Conservation (phyloP, 2,797 vertebrate genomes). For the Pseudochirops corinnae region DNA sequence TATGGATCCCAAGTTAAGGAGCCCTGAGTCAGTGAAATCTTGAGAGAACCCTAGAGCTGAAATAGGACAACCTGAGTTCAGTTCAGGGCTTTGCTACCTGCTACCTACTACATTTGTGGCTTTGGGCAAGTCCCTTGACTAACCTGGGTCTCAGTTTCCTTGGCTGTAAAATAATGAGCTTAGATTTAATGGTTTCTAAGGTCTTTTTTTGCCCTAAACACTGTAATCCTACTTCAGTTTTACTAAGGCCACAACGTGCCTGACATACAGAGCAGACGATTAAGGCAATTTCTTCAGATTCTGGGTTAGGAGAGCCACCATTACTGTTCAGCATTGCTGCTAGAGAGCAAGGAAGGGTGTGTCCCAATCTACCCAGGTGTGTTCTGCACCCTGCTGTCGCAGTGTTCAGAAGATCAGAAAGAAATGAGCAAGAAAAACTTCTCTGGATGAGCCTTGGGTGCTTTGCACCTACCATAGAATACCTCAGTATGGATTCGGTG, state of each 20-base stretch:
- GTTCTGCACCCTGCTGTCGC: background rate
- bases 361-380: background rate
- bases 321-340: background rate
- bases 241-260: background rate
- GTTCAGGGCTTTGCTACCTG: background rate
- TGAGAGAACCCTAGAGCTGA: background rate
- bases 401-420: background rate
- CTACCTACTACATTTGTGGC: background rate
- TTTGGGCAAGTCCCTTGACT: background rate
- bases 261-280: background rate
- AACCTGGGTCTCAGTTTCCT: background rate
- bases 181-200: background rate
- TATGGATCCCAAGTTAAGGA: background rate
- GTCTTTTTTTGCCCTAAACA: background rate
- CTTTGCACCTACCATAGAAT: background rate
- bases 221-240: background rate
- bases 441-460: background rate
- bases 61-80: background rate
- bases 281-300: background rate
- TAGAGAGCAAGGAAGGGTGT: background rate
- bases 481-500: background rate
- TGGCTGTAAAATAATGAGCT: background rate
- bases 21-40: background rate
- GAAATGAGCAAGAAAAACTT: background rate
- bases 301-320: background rate